Evolutionary conservation across 1,140 invertebrate genomes (phyloP).

Genomic region (Papilio glaucus): DNA sequence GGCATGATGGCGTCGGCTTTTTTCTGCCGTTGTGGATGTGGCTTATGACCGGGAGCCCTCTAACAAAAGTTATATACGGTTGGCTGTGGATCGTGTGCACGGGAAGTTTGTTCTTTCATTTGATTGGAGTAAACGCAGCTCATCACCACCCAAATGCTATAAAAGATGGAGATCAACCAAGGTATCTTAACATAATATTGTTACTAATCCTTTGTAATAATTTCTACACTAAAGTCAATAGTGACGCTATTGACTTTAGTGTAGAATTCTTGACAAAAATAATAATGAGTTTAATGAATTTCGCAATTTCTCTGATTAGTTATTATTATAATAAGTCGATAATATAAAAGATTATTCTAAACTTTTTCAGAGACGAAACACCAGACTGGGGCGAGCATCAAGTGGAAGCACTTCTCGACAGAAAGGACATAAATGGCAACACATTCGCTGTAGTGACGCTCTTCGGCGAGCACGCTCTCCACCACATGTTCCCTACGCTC

Average conservation of each 20-base stretch:
- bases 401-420: constrained; percentile 89
- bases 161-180: constrained; percentile 90
- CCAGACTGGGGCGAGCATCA: constrained; percentile 92
- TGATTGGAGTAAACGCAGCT: constrained; percentile 89
- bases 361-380: constrained; percentile 68
- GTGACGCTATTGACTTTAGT: not conserved
- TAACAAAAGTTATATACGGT: constrained; percentile 59
- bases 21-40: constrained; percentile 68
- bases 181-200: constrained; percentile 60
- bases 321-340: no score
- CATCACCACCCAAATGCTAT: constrained; percentile 94
- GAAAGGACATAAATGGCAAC: constrained; percentile 87
- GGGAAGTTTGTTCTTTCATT: constrained; percentile 86
- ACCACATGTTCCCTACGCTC: constrained; percentile 93
- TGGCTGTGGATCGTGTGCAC: constrained; percentile 86
- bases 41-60: constrained; percentile 56
- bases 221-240: not conserved
- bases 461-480: constrained; percentile 90
- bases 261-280: no score
- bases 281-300: no score
- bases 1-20: constrained; percentile 69
- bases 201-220: not conserved
- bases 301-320: no score
- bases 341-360: not conserved
- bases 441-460: constrained; percentile 87